Percentiles rank a stretch among this genome's conserved stretches.
phyloP scores from a whole-genome alignment of 2,113 vertebrate genomes.

The Syngnathoides biaculeatus region DNA sequence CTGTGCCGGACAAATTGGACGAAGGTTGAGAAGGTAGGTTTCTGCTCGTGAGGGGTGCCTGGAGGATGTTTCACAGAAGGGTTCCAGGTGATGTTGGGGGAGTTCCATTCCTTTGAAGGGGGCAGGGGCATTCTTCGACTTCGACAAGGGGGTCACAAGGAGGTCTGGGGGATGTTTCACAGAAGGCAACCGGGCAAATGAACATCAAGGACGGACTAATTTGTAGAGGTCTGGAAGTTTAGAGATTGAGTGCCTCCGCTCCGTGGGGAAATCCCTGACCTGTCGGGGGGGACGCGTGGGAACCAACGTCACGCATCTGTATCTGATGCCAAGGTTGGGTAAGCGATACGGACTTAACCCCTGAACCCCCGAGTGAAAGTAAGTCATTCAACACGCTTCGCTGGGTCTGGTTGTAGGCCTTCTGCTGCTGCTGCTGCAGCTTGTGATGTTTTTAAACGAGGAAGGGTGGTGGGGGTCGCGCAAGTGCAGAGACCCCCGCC shows the following conservation, averaged over 20 bases:
- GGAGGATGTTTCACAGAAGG: neutral
- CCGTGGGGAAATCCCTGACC: slow-evolving; percentile 9
- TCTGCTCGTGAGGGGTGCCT: neutral
- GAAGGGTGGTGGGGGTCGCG: neutral
- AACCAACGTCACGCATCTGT: slow-evolving; percentile 67
- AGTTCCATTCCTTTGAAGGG: too few relatives aligned
- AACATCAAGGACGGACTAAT: slow-evolving; percentile 39
- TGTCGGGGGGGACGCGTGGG: slow-evolving; percentile 46
- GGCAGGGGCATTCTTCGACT: too few relatives aligned
- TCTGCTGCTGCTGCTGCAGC: slow-evolving; percentile 1
- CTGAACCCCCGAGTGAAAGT: slow-evolving; percentile 54
- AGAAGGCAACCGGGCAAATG: neutral
- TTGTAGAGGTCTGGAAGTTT: slow-evolving; percentile 37
- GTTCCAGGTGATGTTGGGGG: neutral
- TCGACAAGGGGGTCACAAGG: neutral
- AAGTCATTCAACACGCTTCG: slow-evolving; percentile 57
- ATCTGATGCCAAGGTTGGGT: slow-evolving; percentile 58
- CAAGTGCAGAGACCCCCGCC: neutral
- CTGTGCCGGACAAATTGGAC: neutral
- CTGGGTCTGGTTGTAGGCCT: slow-evolving; percentile 46
- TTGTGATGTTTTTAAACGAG: neutral
- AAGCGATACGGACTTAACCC: slow-evolving; percentile 68
- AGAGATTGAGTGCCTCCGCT: slow-evolving; percentile 28
- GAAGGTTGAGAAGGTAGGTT: neutral
- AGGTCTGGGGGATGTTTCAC: neutral